phyloP scores from a whole-genome alignment of 2,797 vertebrate species.

The Phylloscopus collybita region DNA sequence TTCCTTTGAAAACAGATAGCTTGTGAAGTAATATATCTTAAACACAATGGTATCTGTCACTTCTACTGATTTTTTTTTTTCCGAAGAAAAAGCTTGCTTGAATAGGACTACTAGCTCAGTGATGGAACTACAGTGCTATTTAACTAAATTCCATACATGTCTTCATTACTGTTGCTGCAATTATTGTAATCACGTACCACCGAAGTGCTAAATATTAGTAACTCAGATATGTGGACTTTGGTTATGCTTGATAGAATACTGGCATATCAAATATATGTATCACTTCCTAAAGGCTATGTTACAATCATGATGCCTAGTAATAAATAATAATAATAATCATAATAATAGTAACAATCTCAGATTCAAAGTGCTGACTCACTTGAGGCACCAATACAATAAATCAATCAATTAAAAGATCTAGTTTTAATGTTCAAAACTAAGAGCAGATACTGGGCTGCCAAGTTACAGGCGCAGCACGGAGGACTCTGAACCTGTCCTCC shows the following conservation, averaged over 20 bases:
- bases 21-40: slow-evolving; percentile 31
- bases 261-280: slow-evolving; percentile 56
- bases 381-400: slow-evolving; percentile 58
- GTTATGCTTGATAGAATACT: slow-evolving; percentile 66
- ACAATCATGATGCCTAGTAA: slow-evolving; percentile 62
- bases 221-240: slow-evolving; percentile 66
- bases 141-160: slow-evolving; percentile 38
- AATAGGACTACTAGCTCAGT: slow-evolving; percentile 41
- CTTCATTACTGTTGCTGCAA: background rate
- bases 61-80: slow-evolving; percentile 22
- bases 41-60: slow-evolving; percentile 29
- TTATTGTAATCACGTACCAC: slow-evolving; percentile 52
- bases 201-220: slow-evolving; percentile 60
- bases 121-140: slow-evolving; percentile 57
- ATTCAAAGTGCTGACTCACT: slow-evolving; percentile 64
- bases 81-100: slow-evolving; percentile 46
- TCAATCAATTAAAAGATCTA: background rate
- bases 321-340: slow-evolving; percentile 29
- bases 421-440: slow-evolving; percentile 1
- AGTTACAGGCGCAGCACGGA: background rate
- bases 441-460: background rate
- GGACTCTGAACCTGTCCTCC: background rate
- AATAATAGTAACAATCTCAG: background rate
- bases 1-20: slow-evolving; percentile 9
- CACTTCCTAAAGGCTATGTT: slow-evolving; percentile 60